phyloP scores from a whole-genome alignment of 2,797 vertebrate species.

The Trematomus bernacchii region DNA sequence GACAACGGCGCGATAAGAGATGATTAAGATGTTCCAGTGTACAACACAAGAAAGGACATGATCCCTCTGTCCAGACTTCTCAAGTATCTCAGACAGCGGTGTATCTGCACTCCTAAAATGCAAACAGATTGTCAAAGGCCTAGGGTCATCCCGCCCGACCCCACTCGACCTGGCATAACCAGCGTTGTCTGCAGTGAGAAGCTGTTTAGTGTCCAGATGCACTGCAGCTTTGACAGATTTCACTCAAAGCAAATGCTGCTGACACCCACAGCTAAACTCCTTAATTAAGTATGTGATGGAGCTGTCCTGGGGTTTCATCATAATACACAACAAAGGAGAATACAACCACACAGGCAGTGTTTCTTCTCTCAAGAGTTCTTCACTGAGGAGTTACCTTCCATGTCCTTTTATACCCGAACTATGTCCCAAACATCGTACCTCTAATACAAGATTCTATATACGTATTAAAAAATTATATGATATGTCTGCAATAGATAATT shows the following conservation, averaged over 20 bases:
- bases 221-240: conserved; percentile 28
- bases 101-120: conserved; percentile 56
- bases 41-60: conserved; percentile 42
- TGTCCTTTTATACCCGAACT: not conserved
- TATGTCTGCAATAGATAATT: no score
- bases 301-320: conserved; percentile 3
- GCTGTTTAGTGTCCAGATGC: conserved; percentile 39
- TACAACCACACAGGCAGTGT: not conserved
- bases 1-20: conserved; percentile 56
- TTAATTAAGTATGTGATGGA: conserved; percentile 45
- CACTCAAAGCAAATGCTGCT: conserved; percentile 43
- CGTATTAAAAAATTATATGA: no score
- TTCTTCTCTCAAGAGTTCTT: not conserved
- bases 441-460: no score
- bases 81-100: conserved; percentile 60
- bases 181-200: not conserved
- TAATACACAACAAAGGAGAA: not conserved
- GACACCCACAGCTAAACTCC: conserved; percentile 39
- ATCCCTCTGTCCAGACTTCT: conserved; percentile 38
- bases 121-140: conserved; percentile 44
- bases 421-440: not conserved
- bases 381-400: not conserved
- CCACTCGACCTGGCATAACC: not conserved
- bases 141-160: conserved; percentile 36
- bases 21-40: conserved; percentile 64